Base-by-base conservation (phyloP, 2,888 invertebrate species). In the Fabriciana adippe region DNA sequence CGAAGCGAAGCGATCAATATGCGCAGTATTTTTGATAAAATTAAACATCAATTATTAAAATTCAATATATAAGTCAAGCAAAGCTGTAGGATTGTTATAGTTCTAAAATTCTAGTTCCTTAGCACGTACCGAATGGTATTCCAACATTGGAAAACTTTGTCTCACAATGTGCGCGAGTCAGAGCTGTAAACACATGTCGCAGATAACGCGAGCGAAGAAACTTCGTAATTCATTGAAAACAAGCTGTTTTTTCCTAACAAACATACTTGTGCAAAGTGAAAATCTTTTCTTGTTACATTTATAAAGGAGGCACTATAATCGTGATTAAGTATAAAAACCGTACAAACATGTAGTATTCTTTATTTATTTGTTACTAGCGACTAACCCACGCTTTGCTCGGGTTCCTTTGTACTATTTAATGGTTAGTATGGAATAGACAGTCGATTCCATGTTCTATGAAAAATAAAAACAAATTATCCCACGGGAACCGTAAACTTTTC, bases 161-260 rank as follows among this genome's bases (percentile, higher is more conserved):
- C 63, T 51, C 50, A 55, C 64, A 64, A 60, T 60, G 65, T 62
- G 61, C 48, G 50, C 55, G 55, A 50, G 63, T 72, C 55, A 51
- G 59, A 64, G 54, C 55, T 66, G 55, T 67, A 72, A 70, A 68
- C 73, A 73, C 62, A 68, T 69, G 72, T 72, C 66, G 62, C 67
- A 61, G 45, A 64, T 68, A 55, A 69, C 68, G 70, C 70, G 67
- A 51, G 18, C 59, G 21, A 59, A 51, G 47, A 64, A 71, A 71
- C 60, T 73, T 68, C 48, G 51, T 45, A 66, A 71, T 66, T 66
- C 64, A 57, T 69, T 68, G 66, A 55, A 61, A 54, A 47, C 66
- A 55, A 48, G 45, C 57, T 47, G 48, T 56, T 53, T 64, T 66
- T 70, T 21, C 64, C 64, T 60, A 61, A 55, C 61, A 64, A 21